A percentile compares a stretch with the other conserved stretches of the same genome.
phyloP scores from a whole-genome alignment of 2,888 invertebrate genomes.

The Drosophila mettleri region DNA sequence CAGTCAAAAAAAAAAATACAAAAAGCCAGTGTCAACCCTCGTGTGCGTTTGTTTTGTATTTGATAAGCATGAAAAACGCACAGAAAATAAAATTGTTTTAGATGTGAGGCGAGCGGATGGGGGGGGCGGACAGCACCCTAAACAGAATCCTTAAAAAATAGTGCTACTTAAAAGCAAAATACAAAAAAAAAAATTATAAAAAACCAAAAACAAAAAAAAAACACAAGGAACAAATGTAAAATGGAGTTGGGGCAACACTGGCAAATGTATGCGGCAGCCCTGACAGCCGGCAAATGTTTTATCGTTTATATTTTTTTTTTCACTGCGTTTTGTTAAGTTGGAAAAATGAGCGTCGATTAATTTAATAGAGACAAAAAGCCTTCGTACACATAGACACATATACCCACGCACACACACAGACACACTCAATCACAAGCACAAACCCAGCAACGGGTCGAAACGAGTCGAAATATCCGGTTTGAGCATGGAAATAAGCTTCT shows the following conservation, averaged over 20 bases:
- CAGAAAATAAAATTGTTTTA: conserved; percentile 66
- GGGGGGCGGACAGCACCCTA: conserved; percentile 42
- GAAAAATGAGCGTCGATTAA: conserved; percentile 83
- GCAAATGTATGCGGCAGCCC: conserved; percentile 46
- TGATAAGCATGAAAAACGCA: conserved; percentile 81
- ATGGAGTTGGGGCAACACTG: conserved; percentile 45
- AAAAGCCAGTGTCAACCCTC: conserved; percentile 57
- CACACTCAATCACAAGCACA: conserved; percentile 44
- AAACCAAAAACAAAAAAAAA: conserved; percentile 23
- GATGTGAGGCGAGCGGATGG: conserved; percentile 30
- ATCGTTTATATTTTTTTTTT: conserved; percentile 75
- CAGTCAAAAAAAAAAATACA: neutral
- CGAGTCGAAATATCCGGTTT: conserved; percentile 29
- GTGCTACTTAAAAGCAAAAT: conserved; percentile 74
- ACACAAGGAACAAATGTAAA: conserved; percentile 62
- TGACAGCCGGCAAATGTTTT: conserved; percentile 72
- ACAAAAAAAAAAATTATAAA: conserved; percentile 25
- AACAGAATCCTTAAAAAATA: conserved; percentile 79
- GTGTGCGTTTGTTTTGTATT: conserved; percentile 80
- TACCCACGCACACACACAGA: conserved; percentile 34
- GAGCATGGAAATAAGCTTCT: conserved; percentile 38
- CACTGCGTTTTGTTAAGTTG: conserved; percentile 78
- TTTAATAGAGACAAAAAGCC: conserved; percentile 83
- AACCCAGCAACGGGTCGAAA: conserved; percentile 8
- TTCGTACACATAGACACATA: conserved; percentile 57